Evolutionary conservation across 1,140 invertebrate genomes (phyloP), one percentile per base, ranked within the genome.

Genomic region (Yoshiicerus persimilis): DNA sequence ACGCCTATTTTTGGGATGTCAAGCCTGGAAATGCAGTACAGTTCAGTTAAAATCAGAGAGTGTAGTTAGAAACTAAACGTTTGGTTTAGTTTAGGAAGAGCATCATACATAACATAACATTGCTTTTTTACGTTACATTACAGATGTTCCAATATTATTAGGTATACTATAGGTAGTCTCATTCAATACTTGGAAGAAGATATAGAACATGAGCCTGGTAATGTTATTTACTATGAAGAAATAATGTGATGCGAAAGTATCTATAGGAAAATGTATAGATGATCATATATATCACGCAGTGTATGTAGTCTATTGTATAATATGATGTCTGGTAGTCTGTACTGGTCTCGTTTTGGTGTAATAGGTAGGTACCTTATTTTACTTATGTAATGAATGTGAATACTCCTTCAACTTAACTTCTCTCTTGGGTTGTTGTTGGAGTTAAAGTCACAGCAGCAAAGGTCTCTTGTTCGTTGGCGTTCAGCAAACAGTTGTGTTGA

Each of bases 1-100:
- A 62, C 85, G 83, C 83, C 88, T 88, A 88, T 88, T 88, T 88
- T 88, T 88, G 88, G 88, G 88, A 87, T 64, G 85, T 86, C 70
- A 88, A 86, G 41, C 84, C 88, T 86, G 88, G 70, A 86, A 87
- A 86, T 88, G 88, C 84, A 88, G 77, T 87, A 66, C 86, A 86
- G 25, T 86, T 20, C 13, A 56, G 34, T 56, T 56, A 2, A 56
- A 56, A 56, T 56, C 13, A 25, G 39, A 84, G n/a, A 34, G 64
- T 80, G 75, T 80, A 38, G 47, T 47, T 47, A 20, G 41, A 47
- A 47, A 16, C 47, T 56, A 56, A 56, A 56, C 47, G 47, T 56
- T 47, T 56, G 47, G 13, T 56, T 47, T 47, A 47, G 47, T 56
- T 56, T 56, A 56, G 47, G 1, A 56, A 4, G 39, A 56, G 20